Conservation (phyloP, 1,140 invertebrate species). For the Mizuhopecten yessoensis region DNA sequence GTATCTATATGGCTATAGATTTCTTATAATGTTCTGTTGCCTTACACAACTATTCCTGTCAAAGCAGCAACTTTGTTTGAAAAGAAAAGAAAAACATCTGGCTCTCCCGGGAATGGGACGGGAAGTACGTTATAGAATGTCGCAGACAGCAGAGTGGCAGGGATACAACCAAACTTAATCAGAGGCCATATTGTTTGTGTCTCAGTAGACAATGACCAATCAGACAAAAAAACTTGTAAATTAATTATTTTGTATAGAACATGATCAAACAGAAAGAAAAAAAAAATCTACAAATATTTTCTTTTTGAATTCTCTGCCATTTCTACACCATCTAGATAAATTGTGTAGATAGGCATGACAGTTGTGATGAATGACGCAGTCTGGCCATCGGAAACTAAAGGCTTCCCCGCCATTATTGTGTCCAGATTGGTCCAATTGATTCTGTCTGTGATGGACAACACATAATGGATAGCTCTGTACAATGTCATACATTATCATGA, state of each 20-base stretch:
- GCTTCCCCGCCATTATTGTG: constrained; percentile 16
- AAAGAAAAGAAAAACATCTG: neutral
- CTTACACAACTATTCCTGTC: too few species aligned
- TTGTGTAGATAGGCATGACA: neutral
- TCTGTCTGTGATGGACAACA: constrained; percentile 8
- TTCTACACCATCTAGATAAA: neutral
- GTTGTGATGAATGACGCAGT: neutral
- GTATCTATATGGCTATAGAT: too few species aligned
- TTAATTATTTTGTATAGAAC: neutral
- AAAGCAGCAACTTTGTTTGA: neutral
- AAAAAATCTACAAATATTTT: constrained; percentile 8
- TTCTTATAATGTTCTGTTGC: too few species aligned
- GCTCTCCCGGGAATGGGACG: neutral
- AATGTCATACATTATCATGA: constrained; percentile 18
- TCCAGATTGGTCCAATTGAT: constrained; percentile 22
- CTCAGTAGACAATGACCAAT: neutral
- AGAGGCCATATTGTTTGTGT: neutral
- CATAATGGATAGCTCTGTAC: neutral
- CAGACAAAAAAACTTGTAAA: neutral
- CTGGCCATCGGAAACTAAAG: neutral
- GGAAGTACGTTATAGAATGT: neutral
- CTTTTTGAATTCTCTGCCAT: neutral
- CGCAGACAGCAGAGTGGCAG: neutral
- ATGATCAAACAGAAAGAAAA: constrained; percentile 11
- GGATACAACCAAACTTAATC: neutral